phyloP scores from a whole-genome alignment of 2,888 invertebrate species.

The Zaprionus lineosus region DNA sequence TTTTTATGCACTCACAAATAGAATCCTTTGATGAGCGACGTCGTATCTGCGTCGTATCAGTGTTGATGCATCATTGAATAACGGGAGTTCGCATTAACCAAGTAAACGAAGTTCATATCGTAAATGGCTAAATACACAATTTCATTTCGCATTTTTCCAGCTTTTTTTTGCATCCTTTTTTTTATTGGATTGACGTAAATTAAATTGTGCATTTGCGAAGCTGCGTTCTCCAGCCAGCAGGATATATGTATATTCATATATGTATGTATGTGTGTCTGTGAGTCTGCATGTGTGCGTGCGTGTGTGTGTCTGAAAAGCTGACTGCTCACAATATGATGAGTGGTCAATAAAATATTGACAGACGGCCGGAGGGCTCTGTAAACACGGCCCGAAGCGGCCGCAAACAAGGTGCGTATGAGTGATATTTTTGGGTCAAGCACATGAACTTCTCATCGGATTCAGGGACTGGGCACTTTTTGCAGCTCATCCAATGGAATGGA shows the following conservation, averaged over 20 bases:
- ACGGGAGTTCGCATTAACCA: not conserved
- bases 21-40: too few species aligned
- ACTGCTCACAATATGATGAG: conserved; percentile 30
- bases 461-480: too few species aligned
- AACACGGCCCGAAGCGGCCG: conserved; percentile 21
- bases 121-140: conserved; percentile 8
- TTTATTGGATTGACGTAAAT: conserved; percentile 36
- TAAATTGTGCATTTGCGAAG: conserved; percentile 46
- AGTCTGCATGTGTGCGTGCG: not conserved
- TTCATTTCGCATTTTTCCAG: conserved; percentile 4
- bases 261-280: too few species aligned
- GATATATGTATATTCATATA: not conserved
- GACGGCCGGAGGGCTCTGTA: conserved; percentile 33
- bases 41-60: too few species aligned
- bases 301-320: too few species aligned
- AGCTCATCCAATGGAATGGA: too few species aligned
- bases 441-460: not conserved
- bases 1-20: too few species aligned
- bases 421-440: conserved; percentile 20
- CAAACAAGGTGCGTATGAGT: conserved; percentile 34
- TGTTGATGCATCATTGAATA: conserved; percentile 12
- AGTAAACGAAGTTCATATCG: not conserved
- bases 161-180: too few species aligned
- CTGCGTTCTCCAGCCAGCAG: conserved; percentile 7
- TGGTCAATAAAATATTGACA: conserved; percentile 57